These are phyloP conservation scores for Saturnia pavonia DNA, from an alignment of 2,888 invertebrate genomes.

Conservation along the genomic window DNA sequence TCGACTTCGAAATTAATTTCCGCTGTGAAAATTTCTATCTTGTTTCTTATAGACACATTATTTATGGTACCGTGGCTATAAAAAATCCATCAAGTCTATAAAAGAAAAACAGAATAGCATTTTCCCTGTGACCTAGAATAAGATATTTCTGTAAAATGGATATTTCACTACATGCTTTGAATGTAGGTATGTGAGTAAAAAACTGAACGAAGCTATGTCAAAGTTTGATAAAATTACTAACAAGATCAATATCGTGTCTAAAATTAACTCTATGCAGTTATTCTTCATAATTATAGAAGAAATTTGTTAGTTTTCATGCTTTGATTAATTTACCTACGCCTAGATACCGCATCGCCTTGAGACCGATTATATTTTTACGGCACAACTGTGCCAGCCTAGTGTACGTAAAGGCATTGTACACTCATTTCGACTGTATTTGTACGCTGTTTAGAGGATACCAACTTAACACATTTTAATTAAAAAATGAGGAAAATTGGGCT, in stretches of 20 bases:
- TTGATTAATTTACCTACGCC: too few species aligned
- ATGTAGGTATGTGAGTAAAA: not conserved
- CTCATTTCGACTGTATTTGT: too few species aligned
- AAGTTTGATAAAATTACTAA: not conserved
- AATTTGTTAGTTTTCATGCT: not conserved
- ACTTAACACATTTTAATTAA: too few species aligned
- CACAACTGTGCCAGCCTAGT: too few species aligned
- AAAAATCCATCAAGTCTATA: not conserved
- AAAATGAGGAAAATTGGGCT: too few species aligned
- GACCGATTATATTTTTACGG: too few species aligned
- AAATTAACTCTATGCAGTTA: not conserved
- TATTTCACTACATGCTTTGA: not conserved
- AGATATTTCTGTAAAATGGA: not conserved
- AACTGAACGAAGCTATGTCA: not conserved
- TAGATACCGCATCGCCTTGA: too few species aligned
- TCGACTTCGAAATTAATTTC: slow-evolving; percentile 14
- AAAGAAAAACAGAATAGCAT: not conserved
- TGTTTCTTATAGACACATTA: slow-evolving; percentile 1
- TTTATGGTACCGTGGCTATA: not conserved
- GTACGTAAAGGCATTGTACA: too few species aligned
- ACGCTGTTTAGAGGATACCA: too few species aligned
- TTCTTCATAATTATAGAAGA: not conserved
- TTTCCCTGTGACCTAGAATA: too few species aligned
- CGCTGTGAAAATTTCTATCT: slow-evolving; percentile 1
- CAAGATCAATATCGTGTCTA: not conserved